phyloP scores from a whole-genome alignment of 2,113 vertebrate species.

The Pomatostomus ruficeps region DNA sequence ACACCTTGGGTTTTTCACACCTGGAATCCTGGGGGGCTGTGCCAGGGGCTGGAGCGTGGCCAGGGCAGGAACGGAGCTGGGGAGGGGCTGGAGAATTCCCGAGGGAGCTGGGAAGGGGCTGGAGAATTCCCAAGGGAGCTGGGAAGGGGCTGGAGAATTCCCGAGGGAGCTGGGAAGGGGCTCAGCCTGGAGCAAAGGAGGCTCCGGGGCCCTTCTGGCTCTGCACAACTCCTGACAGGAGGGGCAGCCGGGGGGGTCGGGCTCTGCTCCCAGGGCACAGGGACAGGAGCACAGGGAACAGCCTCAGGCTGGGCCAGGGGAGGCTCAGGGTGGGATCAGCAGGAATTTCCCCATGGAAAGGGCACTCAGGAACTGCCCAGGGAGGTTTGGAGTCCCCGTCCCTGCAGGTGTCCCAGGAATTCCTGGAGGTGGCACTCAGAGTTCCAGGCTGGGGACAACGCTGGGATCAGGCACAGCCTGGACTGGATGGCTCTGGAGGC shows the following conservation, averaged over 20 bases:
- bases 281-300: no score
- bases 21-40: no score
- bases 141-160: background rate
- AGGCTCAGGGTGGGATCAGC: rapidly evolving
- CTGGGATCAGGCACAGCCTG: rapidly evolving
- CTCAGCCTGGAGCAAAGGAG: no score
- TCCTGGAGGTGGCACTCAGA: background rate
- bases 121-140: background rate
- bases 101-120: background rate
- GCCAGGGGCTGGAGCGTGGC: background rate
- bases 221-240: no score
- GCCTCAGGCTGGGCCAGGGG: background rate
- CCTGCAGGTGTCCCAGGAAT: background rate
- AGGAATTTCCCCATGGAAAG: background rate
- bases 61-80: background rate
- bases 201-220: no score
- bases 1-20: background rate
- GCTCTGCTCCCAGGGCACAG: no score
- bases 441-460: background rate
- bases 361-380: background rate
- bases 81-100: background rate
- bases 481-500: background rate
- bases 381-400: background rate
- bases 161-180: no score
- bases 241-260: no score